phyloP scores from a whole-genome alignment of 1,140 invertebrate species.

The Gryllus bimaculatus region DNA sequence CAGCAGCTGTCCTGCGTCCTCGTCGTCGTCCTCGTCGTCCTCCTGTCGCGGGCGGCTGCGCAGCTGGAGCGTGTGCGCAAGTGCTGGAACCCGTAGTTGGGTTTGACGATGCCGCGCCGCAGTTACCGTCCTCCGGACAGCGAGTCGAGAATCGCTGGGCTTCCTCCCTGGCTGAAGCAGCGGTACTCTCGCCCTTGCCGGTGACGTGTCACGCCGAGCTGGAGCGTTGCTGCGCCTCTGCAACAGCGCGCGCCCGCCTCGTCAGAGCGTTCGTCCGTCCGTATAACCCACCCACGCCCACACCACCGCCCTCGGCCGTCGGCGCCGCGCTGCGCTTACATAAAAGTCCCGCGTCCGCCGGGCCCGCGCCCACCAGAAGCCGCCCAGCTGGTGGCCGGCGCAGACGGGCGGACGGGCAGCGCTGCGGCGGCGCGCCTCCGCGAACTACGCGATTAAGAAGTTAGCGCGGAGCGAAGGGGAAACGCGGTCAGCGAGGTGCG shows the following conservation, averaged over 20 bases:
- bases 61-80: conserved; percentile 30
- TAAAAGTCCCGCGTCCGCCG: too few relatives aligned
- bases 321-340: too few relatives aligned
- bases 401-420: neutral
- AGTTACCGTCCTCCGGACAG: conserved; percentile 34
- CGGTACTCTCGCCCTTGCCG: conserved; percentile 24
- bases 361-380: neutral
- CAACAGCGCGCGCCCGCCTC: neutral
- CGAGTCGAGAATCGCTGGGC: conserved; percentile 33
- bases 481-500: too few relatives aligned
- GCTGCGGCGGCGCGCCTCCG: too few relatives aligned
- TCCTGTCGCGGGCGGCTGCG: conserved; percentile 41
- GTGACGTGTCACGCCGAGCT: conserved; percentile 23
- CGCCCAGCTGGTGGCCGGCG: neutral
- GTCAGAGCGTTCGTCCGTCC: too few relatives aligned
- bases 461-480: too few relatives aligned
- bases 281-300: too few relatives aligned
- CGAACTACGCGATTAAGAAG: neutral
- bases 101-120: conserved; percentile 58
- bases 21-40: conserved; percentile 36
- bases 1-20: conserved; percentile 30
- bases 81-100: conserved; percentile 58
- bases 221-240: conserved; percentile 21
- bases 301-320: too few relatives aligned
- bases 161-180: conserved; percentile 24